phyloP scores from a whole-genome alignment of 2,113 vertebrate genomes.

The Trinectes maculatus region DNA sequence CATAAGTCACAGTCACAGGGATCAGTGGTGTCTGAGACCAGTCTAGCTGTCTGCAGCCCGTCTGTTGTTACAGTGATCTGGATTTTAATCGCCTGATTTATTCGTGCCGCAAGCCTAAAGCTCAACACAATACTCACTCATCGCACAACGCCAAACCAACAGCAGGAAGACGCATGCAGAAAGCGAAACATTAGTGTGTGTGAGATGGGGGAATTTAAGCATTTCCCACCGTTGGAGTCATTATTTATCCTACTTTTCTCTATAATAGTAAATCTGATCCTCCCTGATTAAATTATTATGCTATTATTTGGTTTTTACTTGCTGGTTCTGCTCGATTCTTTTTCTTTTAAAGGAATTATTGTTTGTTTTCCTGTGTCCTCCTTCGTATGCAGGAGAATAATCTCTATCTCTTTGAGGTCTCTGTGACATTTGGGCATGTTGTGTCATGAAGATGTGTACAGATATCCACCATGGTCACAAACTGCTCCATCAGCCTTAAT shows the following conservation, averaged over 20 bases:
- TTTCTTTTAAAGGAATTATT: conserved; percentile 29
- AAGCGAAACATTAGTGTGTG: not conserved
- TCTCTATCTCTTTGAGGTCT: conserved; percentile 66
- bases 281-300: too few species aligned
- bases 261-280: too few species aligned
- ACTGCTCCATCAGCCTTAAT: conserved; percentile 34
- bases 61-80: conserved; percentile 3
- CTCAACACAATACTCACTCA: not conserved
- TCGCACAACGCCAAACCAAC: conserved; percentile 14
- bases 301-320: conserved; percentile 25
- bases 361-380: conserved; percentile 25
- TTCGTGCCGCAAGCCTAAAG: conserved; percentile 4
- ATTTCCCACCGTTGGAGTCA: too few species aligned
- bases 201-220: too few species aligned
- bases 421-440: conserved; percentile 38
- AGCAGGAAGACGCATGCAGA: not conserved
- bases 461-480: conserved; percentile 2
- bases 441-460: conserved; percentile 17
- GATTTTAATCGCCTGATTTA: conserved; percentile 21
- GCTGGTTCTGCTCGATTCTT: not conserved
- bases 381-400: conserved; percentile 62
- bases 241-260: not conserved
- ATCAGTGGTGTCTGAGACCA: conserved; percentile 29
- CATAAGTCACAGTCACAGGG: conserved; percentile 10
- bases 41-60: conserved; percentile 29